Evolutionary conservation across 2,888 invertebrate species (phyloP).

Genomic region (Chrysotoxum bicinctum): DNA sequence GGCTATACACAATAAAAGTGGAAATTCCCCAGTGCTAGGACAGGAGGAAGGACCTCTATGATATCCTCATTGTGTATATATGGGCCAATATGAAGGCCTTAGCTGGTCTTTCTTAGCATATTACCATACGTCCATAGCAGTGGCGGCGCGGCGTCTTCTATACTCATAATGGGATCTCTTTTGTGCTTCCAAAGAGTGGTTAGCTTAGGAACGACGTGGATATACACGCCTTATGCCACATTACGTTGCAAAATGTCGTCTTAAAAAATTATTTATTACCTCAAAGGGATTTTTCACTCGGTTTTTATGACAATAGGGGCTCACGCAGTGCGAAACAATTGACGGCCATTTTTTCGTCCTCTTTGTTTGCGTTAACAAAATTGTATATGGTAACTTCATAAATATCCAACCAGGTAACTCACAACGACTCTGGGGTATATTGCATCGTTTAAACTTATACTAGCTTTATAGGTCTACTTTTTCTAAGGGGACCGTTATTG

Average conservation of each 20-base stretch:
- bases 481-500: constrained; percentile 10
- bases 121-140: background rate
- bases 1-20: constrained; percentile 50
- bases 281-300: constrained; percentile 58
- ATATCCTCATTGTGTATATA: constrained; percentile 10
- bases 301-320: constrained; percentile 44
- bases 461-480: background rate
- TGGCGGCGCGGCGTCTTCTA: constrained; percentile 17
- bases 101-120: constrained; percentile 50
- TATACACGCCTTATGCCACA: constrained; percentile 43
- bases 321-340: constrained; percentile 71
- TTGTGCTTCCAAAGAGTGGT: constrained; percentile 35
- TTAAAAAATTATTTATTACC: constrained; percentile 71
- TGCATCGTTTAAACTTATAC: constrained; percentile 17
- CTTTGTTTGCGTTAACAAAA: constrained; percentile 33
- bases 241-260: constrained; percentile 67
- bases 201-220: background rate
- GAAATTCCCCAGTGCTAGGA: constrained; percentile 53
- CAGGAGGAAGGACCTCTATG: constrained; percentile 37
- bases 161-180: constrained; percentile 35
- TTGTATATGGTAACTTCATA: constrained; percentile 49
- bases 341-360: constrained; percentile 51
- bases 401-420: constrained; percentile 16
- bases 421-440: constrained; percentile 16
- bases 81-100: constrained; percentile 42